phyloP scores from a whole-genome alignment of 1,140 invertebrate genomes.

The Thalassaphorura encarpata region DNA sequence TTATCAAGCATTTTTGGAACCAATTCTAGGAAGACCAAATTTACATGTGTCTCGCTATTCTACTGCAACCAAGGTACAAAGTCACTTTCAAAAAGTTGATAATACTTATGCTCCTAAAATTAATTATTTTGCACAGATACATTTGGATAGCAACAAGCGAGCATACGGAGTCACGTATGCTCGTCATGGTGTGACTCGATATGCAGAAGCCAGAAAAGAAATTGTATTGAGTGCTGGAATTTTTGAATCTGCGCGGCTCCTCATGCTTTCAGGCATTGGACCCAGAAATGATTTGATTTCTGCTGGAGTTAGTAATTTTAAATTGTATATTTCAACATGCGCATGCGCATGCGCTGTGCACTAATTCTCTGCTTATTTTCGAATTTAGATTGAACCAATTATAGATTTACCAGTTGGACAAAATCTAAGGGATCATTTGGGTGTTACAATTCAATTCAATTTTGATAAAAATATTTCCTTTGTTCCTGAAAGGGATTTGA shows the following conservation, averaged over 20 bases:
- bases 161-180: conserved; percentile 1
- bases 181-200: background rate
- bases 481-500: conserved; percentile 1
- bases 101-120: background rate
- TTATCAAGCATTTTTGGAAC: conserved; percentile 50
- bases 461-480: conserved; percentile 1
- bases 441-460: background rate
- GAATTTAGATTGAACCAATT: background rate
- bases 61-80: conserved; percentile 33
- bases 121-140: background rate
- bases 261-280: background rate
- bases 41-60: conserved; percentile 52
- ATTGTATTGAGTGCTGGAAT: background rate
- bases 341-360: background rate
- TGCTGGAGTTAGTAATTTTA: background rate
- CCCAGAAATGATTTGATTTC: background rate
- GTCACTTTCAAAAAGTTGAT: too few relatives aligned
- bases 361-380: background rate
- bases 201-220: background rate
- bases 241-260: background rate
- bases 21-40: conserved; percentile 50
- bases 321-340: background rate
- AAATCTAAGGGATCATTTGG: conserved; percentile 7
- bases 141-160: background rate
- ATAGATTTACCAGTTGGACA: conserved; percentile 9